Evolutionary conservation across 1,140 invertebrate species (phyloP).

Genomic region (Zophobas morio): DNA sequence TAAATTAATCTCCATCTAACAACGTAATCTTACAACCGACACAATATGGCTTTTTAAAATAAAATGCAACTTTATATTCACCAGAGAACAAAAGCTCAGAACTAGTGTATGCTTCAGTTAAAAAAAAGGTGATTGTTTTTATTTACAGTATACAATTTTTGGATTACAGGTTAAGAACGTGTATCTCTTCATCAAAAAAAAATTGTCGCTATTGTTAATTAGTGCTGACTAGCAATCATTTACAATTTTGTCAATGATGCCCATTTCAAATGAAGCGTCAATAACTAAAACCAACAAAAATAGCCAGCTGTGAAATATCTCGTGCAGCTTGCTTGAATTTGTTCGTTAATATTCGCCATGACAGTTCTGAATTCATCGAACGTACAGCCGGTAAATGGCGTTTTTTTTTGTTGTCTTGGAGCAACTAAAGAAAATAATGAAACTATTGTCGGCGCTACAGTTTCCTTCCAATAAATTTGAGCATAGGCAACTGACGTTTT

Average conservation of each 20-base stretch:
- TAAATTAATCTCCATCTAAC: slow-evolving; percentile 19
- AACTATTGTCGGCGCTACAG: slow-evolving; percentile 35
- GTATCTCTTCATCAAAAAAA: too few species aligned
- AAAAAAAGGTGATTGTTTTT: too few species aligned
- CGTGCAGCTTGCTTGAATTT: neutral
- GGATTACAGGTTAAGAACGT: too few species aligned
- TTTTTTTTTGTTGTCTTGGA: slow-evolving; percentile 13
- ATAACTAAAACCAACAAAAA: slow-evolving; percentile 19
- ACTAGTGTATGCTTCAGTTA: too few species aligned
- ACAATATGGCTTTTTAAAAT: neutral
- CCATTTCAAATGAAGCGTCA: slow-evolving; percentile 17
- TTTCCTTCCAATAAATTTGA: slow-evolving; percentile 40
- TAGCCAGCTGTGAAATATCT: slow-evolving; percentile 18
- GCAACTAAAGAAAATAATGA: slow-evolving; percentile 35
- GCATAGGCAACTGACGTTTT: slow-evolving; percentile 43
- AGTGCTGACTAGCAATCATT: too few species aligned
- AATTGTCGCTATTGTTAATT: too few species aligned
- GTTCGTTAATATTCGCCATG: slow-evolving; percentile 10
- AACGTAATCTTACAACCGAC: too few species aligned
- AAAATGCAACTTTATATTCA: neutral
- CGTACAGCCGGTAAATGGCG: neutral
- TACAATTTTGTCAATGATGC: slow-evolving; percentile 4
- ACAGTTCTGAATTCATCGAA: neutral
- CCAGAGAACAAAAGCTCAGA: too few species aligned
- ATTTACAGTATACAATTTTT: too few species aligned